Base-by-base conservation (phyloP, 2,113 vertebrate species). In the Gambusia affinis region DNA sequence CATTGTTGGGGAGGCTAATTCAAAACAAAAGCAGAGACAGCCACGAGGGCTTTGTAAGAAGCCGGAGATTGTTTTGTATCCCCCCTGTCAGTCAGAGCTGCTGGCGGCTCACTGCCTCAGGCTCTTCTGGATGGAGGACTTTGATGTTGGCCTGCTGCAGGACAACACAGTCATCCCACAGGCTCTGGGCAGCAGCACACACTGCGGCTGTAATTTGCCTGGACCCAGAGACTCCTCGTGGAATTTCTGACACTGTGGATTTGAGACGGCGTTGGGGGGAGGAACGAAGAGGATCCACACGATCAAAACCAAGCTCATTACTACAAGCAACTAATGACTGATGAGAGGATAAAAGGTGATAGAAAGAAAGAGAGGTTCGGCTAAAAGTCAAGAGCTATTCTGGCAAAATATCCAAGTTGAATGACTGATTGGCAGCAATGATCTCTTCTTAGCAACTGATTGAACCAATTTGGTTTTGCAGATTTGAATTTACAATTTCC, bases 71-170 rank as follows among this genome's bases (percentile, higher is more conserved):
- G 27, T 69, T 77, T 42, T 66, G 70, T 39, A 70, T 76, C 67
- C 76, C 70, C 35, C 64, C 76, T 70, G 80, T 90, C 88, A 82
- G 24, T 87, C 84, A 80, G 57, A 77, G 79, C 82, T 61, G 63
- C 64, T 4, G 19, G 57, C 70, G 81, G 70, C 12, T 73, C 0
- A 0, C 80, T 44, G 88, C 89, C 88, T 77, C 75, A 0, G 87
- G 89, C 80, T 79, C 71, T 51, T 72, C 62, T 75, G 88, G 85
- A 89, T 86, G 39, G 33, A 69, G 60, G 29, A 68, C 79, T 91
- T 90, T 88, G 88, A 90, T 89, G 88, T 73, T 0, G 65, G 73
- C 29, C 67, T 44, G 75, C 77, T 85, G 24, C 0, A 62, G 84
- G 77, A 82, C 66, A 24, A 47, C 74, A 28, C 54, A 11, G 77